Base-by-base conservation (phyloP, 2,888 invertebrate genomes). In the Theretra japonica region DNA sequence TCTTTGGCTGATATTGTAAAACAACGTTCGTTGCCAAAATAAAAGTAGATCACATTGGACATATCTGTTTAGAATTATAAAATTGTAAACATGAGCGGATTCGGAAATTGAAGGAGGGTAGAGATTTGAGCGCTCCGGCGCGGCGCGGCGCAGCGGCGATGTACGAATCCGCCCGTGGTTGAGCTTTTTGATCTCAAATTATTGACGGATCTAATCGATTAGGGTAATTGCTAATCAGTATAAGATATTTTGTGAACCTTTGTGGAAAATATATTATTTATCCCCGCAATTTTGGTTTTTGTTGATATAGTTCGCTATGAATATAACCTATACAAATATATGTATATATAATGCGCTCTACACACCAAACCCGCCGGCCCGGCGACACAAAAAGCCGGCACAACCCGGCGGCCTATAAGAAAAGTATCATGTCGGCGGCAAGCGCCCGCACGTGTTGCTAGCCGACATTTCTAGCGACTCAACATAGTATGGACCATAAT, bases 51-150 rank as follows among this genome's bases (percentile, higher is more conserved):
- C 65, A 17, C 17, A 15, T 60, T 48, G 19, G 41, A 65, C 65
- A 48, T 65, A 65, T 41, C 62, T 62, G 65, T 48, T 65, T 41
- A 5, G 33, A 33, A 48, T 41, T 48, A 21, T n/a, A 70, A 53
- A 58, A 70, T 58, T 48, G 57, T 58, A 21, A 58, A 58, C 56
- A 50, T 58, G 65, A 65, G 65, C 65, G 65, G 65, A 65, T 65
- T 65, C 62, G 41, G 41, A 53, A 53, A 33, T 41, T 65, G 23
- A 6, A 7, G 17, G 23, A 23, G 21, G 15, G 21, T 11, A n/a
- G 8, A n/a, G n/a, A 60, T 30, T 33, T 4, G 6, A 65, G 17
- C 23, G 17, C 21, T 48, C 6, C 15, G n/a, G n/a, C n/a, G n/a
- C n/a, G n/a, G n/a, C n/a, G n/a, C n/a, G n/a, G n/a, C n/a, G n/a